phyloP scores from a whole-genome alignment of 92 coral and sea anemone species.

The Diadumene lineata region DNA sequence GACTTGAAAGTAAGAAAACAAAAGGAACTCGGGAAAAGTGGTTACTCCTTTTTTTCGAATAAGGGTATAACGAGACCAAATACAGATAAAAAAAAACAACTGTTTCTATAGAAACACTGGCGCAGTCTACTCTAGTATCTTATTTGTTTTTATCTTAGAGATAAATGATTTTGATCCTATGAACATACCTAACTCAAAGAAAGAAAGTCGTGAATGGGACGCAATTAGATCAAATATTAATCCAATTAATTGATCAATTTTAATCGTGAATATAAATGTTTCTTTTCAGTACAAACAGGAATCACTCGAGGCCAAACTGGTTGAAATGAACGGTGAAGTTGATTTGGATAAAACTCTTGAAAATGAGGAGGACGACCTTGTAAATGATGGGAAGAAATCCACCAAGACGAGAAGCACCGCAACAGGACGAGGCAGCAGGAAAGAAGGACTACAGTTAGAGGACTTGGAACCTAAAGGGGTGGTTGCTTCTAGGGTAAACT shows the following conservation, averaged over 20 bases:
- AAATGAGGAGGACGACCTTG: slow-evolving; percentile 25
- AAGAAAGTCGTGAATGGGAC: too few species aligned
- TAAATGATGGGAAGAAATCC: slow-evolving; percentile 1
- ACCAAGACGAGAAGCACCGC: slow-evolving; percentile 1
- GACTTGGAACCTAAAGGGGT: slow-evolving; percentile 81
- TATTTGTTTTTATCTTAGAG: too few species aligned
- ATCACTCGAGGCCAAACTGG: slow-evolving; percentile 12
- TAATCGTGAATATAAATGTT: not conserved
- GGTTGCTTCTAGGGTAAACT: slow-evolving; percentile 53
- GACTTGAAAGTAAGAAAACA: slow-evolving; percentile 24
- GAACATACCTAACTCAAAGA: too few species aligned
- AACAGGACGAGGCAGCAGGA: slow-evolving; percentile 1
- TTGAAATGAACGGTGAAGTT: slow-evolving; percentile 31
- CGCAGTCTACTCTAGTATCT: too few species aligned
- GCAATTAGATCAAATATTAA: too few species aligned
- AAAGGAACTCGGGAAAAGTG: not conserved
- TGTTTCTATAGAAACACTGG: too few species aligned
- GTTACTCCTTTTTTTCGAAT: too few species aligned
- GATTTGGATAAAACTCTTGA: slow-evolving; percentile 52
- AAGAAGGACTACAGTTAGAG: slow-evolving; percentile 63
- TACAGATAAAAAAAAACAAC: too few species aligned
- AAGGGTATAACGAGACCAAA: too few species aligned
- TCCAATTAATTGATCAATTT: too few species aligned
- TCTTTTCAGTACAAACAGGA: slow-evolving; percentile 26
- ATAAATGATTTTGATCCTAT: too few species aligned